Evolutionary conservation across 2,113 vertebrate species (phyloP).

Genomic region (Etia nguti): DNA sequence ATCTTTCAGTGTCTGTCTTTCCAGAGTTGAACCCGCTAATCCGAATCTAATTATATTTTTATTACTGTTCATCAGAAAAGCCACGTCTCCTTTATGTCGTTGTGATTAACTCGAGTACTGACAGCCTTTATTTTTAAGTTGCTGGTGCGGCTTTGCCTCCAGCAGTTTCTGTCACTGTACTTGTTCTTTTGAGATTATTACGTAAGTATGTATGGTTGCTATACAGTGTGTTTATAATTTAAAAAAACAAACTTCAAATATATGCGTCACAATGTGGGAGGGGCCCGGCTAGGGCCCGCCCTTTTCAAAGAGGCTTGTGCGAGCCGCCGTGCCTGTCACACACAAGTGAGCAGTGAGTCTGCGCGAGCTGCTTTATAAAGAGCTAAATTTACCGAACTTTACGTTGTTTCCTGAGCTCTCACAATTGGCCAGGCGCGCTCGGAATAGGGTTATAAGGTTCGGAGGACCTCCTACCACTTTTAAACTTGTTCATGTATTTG

Average conservation of each 20-base stretch:
- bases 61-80: not conserved
- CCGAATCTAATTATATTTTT: not conserved
- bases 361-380: slow-evolving; percentile 77
- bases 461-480: slow-evolving; percentile 70
- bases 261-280: slow-evolving; percentile 30
- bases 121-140: not conserved
- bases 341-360: slow-evolving; percentile 29
- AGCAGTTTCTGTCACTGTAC: slow-evolving; percentile 13
- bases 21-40: not conserved
- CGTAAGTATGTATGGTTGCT: slow-evolving; percentile 50
- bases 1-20: not conserved
- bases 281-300: not conserved
- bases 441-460: slow-evolving; percentile 62
- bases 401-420: slow-evolving; percentile 82
- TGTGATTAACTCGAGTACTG: not conserved
- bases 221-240: slow-evolving; percentile 41
- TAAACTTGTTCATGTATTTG: slow-evolving; percentile 59
- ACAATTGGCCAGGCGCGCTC: slow-evolving; percentile 78
- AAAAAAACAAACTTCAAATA: not conserved
- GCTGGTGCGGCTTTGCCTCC: not conserved
- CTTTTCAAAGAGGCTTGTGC: slow-evolving; percentile 49
- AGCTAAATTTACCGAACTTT: slow-evolving; percentile 85
- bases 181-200: slow-evolving; percentile 33
- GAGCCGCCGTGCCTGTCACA: slow-evolving; percentile 21
- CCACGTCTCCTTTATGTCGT: not conserved